Evolutionary conservation across 2,797 vertebrate species (phyloP).

Genomic region (Enteromius trimaculatus): DNA sequence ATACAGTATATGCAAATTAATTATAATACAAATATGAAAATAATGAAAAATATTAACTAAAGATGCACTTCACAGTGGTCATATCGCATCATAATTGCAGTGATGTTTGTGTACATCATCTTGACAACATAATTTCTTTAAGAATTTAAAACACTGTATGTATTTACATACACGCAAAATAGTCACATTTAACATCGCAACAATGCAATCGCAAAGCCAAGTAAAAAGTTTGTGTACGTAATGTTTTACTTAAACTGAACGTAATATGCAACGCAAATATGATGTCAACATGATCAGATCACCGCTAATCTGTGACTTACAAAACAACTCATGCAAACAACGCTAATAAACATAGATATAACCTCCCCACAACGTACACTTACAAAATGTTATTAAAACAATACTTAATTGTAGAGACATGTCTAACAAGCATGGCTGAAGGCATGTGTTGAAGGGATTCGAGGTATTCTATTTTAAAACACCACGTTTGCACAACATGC

Average conservation of each 20-base stretch:
- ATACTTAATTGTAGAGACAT: neutral
- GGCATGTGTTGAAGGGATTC: conserved; percentile 6
- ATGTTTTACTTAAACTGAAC: neutral
- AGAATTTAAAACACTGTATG: neutral
- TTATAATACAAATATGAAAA: too few species aligned
- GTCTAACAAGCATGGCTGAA: conserved; percentile 29
- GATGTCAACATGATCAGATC: neutral
- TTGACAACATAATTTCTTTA: neutral
- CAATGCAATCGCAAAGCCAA: neutral
- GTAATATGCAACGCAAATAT: neutral
- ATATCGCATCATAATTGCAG: neutral
- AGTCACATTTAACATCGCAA: neutral
- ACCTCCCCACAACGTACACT: neutral
- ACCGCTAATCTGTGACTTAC: neutral
- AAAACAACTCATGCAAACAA: neutral
- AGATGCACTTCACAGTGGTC: neutral
- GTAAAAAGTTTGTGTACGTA: neutral
- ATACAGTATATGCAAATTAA: neutral
- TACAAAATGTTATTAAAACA: neutral
- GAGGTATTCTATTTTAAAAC: neutral
- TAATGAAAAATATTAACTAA: neutral
- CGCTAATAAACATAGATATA: neutral
- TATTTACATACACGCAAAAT: neutral
- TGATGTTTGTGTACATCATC: neutral
- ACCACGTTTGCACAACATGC: neutral